These are phyloP conservation scores for Cyprinella venusta DNA, from an alignment of 2,797 vertebrate genomes.

Conservation along the genomic window DNA sequence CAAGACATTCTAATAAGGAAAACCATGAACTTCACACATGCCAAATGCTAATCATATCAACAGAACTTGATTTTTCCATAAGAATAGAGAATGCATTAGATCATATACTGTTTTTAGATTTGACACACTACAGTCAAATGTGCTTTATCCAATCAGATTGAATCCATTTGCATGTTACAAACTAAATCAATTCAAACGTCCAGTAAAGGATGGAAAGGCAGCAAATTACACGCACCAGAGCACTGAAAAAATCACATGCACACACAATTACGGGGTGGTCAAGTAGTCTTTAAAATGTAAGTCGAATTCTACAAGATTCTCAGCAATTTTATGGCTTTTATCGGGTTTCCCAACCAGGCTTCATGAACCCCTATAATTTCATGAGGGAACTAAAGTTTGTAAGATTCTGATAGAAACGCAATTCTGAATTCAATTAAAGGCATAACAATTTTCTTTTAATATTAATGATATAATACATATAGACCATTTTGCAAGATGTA, in stretches of 20 bases:
- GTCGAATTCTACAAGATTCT: background rate
- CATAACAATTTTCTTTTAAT: background rate
- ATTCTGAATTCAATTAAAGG: background rate
- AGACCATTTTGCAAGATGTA: too few relatives aligned
- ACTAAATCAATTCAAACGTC: slow-evolving; percentile 45
- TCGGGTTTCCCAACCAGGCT: background rate
- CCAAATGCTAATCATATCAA: background rate
- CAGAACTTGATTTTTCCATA: background rate
- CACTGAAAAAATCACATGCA: slow-evolving; percentile 1
- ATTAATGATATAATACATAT: background rate
- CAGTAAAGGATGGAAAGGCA: slow-evolving; percentile 32
- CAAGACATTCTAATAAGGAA: slow-evolving; percentile 3
- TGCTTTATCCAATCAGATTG: slow-evolving; percentile 18
- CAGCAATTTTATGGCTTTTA: background rate
- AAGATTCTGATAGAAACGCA: background rate
- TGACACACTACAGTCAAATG: slow-evolving; percentile 25
- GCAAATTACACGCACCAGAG: slow-evolving; percentile 39
- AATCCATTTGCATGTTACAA: slow-evolving; percentile 37
- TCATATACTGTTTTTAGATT: background rate
- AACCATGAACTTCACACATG: background rate
- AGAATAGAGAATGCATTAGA: background rate
- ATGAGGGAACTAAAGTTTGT: background rate
- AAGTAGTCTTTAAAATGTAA: background rate
- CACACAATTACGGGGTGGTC: background rate
- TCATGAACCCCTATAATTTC: background rate